Evolutionary conservation across 1,140 invertebrate genomes (phyloP), one percentile per base, ranked within the genome.

Genomic region (Bilobella aurantiaca): DNA sequence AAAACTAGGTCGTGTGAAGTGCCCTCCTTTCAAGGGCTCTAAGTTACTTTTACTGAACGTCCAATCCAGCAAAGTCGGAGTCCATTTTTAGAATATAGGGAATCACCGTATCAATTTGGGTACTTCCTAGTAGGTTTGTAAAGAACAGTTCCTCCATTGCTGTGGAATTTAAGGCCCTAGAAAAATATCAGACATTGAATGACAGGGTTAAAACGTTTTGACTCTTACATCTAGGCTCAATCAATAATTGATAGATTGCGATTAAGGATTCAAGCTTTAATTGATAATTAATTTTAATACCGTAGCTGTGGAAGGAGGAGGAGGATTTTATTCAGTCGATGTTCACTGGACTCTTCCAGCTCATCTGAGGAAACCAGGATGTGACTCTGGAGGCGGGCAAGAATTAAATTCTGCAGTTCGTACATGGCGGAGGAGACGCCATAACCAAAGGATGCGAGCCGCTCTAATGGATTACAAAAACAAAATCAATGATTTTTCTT

Each of bases 71-170:
- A 23, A 53, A 53, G 25, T 75, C 75, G 29, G 78, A 75, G 61
- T 85, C 85, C 86, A 93, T 91, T 70, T 86, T 86, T 64, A 96
- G 82, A 74, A 96, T 88, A 75, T 91, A 93, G 63, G 93, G 93
- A 77, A 96, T 90, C 68, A 94, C 88, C 75, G 86, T 91, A 76
- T 93, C 89, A 64, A 96, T 92, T 79, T 90, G 89, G 65, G 93
- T 87, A 75, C 88, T 90, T n/a, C 92, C 92, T 37, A 94, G 87
- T 34, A 96, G 83, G 23, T 91, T 90, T 16, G 91, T 87, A 76
- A 94, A 94, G 79, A 96, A 96, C 32, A 96, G 81, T 75, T 97
- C 92, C 77, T 96, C 93, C 72, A 96, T 82, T 87, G 82, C 56
- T 92, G 78, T 34, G 92, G 78, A 30, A 87, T 80, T 76, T 82